Evolutionary conservation across 2,113 vertebrate genomes (phyloP).

Genomic region (Glaucidium brasilianum): DNA sequence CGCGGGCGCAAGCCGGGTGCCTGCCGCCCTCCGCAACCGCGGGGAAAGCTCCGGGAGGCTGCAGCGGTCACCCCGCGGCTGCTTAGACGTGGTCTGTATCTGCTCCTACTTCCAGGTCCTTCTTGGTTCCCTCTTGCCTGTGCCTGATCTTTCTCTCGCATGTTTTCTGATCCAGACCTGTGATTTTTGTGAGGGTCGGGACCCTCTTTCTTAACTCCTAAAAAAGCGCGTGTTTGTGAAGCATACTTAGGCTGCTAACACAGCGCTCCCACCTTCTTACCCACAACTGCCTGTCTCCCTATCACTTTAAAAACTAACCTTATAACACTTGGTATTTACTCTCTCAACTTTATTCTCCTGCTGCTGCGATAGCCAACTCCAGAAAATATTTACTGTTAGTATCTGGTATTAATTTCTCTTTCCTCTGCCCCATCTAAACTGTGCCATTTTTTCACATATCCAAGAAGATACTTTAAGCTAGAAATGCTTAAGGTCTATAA

Average conservation of each 20-base stretch:
- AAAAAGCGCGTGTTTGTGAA: fast-evolving
- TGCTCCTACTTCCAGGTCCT: too few relatives aligned
- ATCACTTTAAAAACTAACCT: too few relatives aligned
- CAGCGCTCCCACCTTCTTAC: fast-evolving
- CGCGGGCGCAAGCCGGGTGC: neutral
- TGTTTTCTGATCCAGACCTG: neutral
- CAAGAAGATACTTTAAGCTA: neutral
- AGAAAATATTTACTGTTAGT: neutral
- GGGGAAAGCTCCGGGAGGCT: neutral
- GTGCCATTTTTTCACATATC: neutral
- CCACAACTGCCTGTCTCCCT: neutral
- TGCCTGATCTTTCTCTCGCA: fast-evolving
- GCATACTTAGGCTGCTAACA: fast-evolving
- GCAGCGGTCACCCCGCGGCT: neutral
- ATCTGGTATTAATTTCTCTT: neutral
- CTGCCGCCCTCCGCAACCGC: neutral
- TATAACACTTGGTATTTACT: neutral
- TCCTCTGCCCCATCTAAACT: neutral
- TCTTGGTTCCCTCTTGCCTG: too few relatives aligned
- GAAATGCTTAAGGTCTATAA: neutral
- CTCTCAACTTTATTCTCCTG: neutral
- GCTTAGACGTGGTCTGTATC: neutral
- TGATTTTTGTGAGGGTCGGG: neutral
- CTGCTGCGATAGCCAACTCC: neutral
- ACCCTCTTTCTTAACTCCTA: fast-evolving